Base-by-base conservation (phyloP, 2,113 vertebrate genomes). In the Bos javanicus region DNA sequence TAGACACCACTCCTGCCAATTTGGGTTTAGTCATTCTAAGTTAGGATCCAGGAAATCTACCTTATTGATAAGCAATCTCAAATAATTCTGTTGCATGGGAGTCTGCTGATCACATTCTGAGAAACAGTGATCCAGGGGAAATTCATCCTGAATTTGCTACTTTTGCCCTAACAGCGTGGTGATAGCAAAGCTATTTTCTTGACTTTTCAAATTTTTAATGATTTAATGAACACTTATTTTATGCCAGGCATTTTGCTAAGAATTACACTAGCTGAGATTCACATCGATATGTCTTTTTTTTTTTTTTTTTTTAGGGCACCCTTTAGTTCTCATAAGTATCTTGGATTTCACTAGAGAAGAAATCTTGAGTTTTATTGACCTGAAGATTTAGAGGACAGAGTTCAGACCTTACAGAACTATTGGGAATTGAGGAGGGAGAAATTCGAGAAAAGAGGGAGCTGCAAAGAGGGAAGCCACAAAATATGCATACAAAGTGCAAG, bases 161-260 rank as follows among this genome's bases (percentile, higher is more conserved):
- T 84, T 74, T 74, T 54, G 25, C 30, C 12, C 23, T 83, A 91
- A 76, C 43, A 62, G 23, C 28, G 33, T 78, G 30, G 11, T 57
- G 17, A 93, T 81, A 62, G 21, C 4, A 81, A 94, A 92, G 87
- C 26, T 19, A 36, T 19, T 89, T 95, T 83, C 62, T 84, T 86
- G 14, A 76, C 3, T 56, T 94, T 76, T 81, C 39, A 93, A 57
- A 80, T 3, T 39, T 71, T 86, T 74, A 87, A 76, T n/a, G 56
- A 84, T 54, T 95, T 90, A 91, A 52, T 84, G 62, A 94, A 43
- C 36, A 91, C 9, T 97, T 92, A 59, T 6, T 94, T 86, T 74
- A 93, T 84, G 46, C 10, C 30, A 84, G 30, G 8, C 16, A 93
- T 13, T 90, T 14, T 80, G 23, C 46, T 43, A 62, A 39, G 78